These are phyloP conservation scores for Drosophila pseudoobscura DNA, from an alignment of 1,140 invertebrate species.

Conservation along the genomic window DNA sequence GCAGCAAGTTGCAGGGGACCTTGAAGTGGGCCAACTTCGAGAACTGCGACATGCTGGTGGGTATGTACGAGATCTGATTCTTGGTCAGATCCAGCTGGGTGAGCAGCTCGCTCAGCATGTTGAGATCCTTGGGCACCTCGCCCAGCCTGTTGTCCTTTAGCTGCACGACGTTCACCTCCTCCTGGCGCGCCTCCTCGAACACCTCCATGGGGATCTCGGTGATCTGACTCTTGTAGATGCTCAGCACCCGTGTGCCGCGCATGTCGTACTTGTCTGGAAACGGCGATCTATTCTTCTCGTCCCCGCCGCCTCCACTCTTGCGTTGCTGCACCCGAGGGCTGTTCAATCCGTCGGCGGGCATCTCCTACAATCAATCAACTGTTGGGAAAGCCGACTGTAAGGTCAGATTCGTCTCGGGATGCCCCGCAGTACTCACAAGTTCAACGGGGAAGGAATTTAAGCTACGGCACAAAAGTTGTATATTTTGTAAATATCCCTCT, in stretches of 20 bases:
- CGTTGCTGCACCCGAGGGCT: constrained; percentile 57
- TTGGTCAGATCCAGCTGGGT: constrained; percentile 33
- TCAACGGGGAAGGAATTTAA: neutral
- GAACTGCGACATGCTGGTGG: constrained; percentile 55
- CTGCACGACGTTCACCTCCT: constrained; percentile 46
- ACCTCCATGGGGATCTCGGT: constrained; percentile 36
- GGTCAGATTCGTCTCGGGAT: too few relatives aligned
- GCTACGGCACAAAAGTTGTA: neutral
- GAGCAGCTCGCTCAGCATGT: constrained; percentile 34
- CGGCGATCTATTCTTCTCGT: neutral
- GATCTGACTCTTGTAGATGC: constrained; percentile 9
- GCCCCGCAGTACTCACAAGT: too few relatives aligned
- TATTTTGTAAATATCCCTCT: neutral
- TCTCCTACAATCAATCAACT: constrained; percentile 45
- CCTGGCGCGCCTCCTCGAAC: constrained; percentile 38
- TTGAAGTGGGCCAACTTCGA: constrained; percentile 29
- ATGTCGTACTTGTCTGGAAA: constrained; percentile 61
- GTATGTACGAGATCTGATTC: constrained; percentile 47
- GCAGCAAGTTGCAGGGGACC: constrained; percentile 48
- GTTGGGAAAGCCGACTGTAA: neutral
- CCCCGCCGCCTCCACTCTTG: neutral
- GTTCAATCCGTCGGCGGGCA: constrained; percentile 43
- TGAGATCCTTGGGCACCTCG: constrained; percentile 36
- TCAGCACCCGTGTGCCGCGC: constrained; percentile 43
- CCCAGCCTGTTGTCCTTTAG: constrained; percentile 40